Evolutionary conservation across 1,140 invertebrate species (phyloP).

Genomic region (Dermatophagoides farinae): DNA sequence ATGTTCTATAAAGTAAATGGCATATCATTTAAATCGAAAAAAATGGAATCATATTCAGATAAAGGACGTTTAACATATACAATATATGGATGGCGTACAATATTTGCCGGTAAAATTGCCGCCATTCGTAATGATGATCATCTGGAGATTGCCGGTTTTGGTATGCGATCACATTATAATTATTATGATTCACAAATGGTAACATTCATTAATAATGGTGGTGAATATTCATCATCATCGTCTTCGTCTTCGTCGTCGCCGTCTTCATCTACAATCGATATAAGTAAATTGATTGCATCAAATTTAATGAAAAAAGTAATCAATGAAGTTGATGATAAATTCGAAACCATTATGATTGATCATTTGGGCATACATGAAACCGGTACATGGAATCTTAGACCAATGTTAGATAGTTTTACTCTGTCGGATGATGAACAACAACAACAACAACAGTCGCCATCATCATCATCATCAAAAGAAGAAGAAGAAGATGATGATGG

Average conservation of each 20-base stretch:
- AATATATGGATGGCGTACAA: constrained; percentile 8
- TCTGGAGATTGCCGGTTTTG: neutral
- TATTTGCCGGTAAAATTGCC: constrained; percentile 14
- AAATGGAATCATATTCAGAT: constrained; percentile 5
- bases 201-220: neutral
- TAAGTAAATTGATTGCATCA: neutral
- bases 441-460: no score
- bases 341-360: neutral
- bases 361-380: neutral
- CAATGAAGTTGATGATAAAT: neutral
- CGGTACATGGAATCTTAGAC: neutral
- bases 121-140: neutral
- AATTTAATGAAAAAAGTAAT: neutral
- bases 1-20: constrained; percentile 16
- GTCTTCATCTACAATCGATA: neutral
- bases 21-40: neutral
- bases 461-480: neutral
- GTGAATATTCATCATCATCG: neutral
- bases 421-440: no score
- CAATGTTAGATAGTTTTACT: neutral
- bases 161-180: constrained; percentile 1
- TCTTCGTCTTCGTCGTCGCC: neutral
- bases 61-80: constrained; percentile 14
- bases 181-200: neutral
- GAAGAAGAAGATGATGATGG: neutral